Percentiles rank a stretch among this genome's conserved stretches.
Conservation (phyloP, 37 sponge, comb jelly and placozoan genomes). For the Agelas oroides region DNA sequence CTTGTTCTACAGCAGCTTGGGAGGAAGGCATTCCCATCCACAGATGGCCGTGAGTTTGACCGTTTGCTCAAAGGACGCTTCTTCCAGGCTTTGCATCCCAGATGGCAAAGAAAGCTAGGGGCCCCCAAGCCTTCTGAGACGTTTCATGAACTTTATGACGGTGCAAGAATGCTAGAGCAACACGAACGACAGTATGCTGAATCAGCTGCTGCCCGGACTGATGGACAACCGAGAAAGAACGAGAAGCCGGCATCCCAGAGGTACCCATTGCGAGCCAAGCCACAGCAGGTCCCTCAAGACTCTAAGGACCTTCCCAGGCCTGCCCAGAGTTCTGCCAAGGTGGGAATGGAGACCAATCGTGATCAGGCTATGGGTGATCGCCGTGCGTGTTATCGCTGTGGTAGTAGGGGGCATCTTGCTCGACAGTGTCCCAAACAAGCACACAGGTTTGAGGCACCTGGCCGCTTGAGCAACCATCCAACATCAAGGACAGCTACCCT, state of each 20-base stretch:
- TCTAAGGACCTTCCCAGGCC: too few species aligned
- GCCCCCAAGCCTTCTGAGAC: slow-evolving; percentile 7
- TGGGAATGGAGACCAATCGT: too few species aligned
- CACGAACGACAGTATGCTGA: slow-evolving; percentile 5
- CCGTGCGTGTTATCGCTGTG: too few species aligned
- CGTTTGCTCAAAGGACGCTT: slow-evolving; percentile 33
- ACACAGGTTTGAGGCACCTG: too few species aligned
- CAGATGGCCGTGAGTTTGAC: slow-evolving; percentile 4
- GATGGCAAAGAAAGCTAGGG: slow-evolving; percentile 25
- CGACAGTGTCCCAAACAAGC: too few species aligned
- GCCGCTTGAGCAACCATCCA: too few species aligned
- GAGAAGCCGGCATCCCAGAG: background rate
- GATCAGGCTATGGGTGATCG: too few species aligned
- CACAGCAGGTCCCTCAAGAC: background rate
- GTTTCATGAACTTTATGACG: slow-evolving; percentile 5
- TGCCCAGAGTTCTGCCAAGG: too few species aligned
- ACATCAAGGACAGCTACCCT: too few species aligned
- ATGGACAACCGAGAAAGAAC: background rate
- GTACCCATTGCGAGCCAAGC: background rate
- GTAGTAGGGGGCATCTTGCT: too few species aligned
- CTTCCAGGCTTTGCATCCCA: slow-evolving; percentile 5
- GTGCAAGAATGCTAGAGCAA: slow-evolving; percentile 8
- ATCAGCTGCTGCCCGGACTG: background rate
- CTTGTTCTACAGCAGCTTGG: background rate
- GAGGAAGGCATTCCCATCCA: slow-evolving; percentile 27